Percentiles rank a stretch among this genome's conserved stretches.
Evolutionary conservation across 2,113 vertebrate species (phyloP).

Genomic region (Muscicapa adusta): DNA sequence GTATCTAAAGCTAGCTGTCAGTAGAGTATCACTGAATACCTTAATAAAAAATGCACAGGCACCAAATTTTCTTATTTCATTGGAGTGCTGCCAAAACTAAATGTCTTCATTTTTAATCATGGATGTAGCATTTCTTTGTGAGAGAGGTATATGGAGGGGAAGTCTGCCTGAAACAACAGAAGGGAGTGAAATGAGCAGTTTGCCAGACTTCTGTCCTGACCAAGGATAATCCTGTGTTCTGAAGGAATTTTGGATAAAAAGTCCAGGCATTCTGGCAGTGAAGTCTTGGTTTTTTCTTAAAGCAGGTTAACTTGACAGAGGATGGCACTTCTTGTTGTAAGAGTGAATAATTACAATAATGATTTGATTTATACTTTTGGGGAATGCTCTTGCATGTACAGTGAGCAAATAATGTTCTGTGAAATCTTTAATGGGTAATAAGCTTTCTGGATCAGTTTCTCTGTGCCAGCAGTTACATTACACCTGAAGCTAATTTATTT

Average conservation of each 20-base stretch:
- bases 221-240: background rate
- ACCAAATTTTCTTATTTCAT: background rate
- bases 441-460: background rate
- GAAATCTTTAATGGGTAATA: background rate
- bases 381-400: background rate
- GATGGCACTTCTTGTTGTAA: background rate
- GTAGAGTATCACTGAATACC: background rate
- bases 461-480: background rate
- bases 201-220: background rate
- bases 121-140: background rate
- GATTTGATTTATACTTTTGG: background rate
- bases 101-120: background rate
- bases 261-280: background rate
- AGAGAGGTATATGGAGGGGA: background rate
- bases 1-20: background rate
- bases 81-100: background rate
- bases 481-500: background rate
- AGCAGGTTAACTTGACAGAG: background rate
- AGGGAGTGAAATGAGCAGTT: background rate
- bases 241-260: constrained; percentile 12
- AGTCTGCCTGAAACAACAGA: background rate
- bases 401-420: background rate
- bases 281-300: background rate
- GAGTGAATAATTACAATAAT: background rate
- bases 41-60: background rate